phyloP scores from a whole-genome alignment of 2,888 invertebrate genomes.

The Platycnemis pennipes region DNA sequence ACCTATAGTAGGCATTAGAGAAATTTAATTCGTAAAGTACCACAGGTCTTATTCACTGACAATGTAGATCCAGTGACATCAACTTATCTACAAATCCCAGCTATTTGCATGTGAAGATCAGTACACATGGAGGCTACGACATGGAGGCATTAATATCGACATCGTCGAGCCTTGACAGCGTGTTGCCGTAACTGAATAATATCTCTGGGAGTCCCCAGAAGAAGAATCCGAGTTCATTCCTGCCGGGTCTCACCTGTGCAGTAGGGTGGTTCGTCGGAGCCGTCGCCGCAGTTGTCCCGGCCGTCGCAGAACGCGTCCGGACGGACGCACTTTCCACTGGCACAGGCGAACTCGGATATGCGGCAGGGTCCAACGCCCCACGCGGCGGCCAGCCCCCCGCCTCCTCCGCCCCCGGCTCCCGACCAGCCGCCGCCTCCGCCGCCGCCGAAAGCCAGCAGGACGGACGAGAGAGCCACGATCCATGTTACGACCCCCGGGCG shows the following conservation, averaged over 20 bases:
- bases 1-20: too few relatives aligned
- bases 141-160: too few relatives aligned
- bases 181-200: too few relatives aligned
- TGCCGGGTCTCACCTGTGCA: conserved; percentile 84
- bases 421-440: neutral
- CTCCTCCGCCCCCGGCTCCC: conserved; percentile 21
- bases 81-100: too few relatives aligned
- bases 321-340: conserved; percentile 88
- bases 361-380: conserved; percentile 82
- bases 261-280: conserved; percentile 90
- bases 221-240: too few relatives aligned
- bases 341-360: conserved; percentile 89
- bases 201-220: too few relatives aligned
- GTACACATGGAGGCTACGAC: too few relatives aligned
- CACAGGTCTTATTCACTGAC: too few relatives aligned
- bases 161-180: too few relatives aligned
- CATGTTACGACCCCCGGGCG: neutral
- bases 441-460: conserved; percentile 43
- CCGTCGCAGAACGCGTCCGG: conserved; percentile 94
- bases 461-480: conserved; percentile 25
- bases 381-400: conserved; percentile 14
- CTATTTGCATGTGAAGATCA: too few relatives aligned
- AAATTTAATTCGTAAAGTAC: too few relatives aligned
- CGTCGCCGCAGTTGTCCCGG: conserved; percentile 90
- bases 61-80: too few relatives aligned